phyloP scores from a whole-genome alignment of 2,797 vertebrate genomes.

The Gadopsis bispinosus region DNA sequence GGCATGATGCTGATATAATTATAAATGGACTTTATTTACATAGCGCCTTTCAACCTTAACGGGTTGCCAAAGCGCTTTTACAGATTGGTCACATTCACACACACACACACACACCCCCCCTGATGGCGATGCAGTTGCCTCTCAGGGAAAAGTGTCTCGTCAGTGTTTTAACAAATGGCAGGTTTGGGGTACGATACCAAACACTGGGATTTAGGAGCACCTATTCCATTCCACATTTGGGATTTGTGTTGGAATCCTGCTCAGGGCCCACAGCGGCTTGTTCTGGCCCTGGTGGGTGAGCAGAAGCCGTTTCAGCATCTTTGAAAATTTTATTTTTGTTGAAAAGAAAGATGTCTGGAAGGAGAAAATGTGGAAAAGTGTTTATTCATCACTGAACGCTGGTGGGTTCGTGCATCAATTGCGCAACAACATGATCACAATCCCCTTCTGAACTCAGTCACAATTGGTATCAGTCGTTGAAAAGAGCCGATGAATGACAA shows the following conservation, averaged over 20 bases:
- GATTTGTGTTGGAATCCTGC: neutral
- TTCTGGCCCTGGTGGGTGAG: constrained; percentile 9
- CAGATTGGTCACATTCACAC: too few relatives aligned
- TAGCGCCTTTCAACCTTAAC: too few relatives aligned
- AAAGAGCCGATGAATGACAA: constrained; percentile 42
- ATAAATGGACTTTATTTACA: too few relatives aligned
- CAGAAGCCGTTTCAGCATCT: constrained; percentile 39
- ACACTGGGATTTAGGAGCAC: neutral
- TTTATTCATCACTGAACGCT: constrained; percentile 52
- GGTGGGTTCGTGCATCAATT: constrained; percentile 49
- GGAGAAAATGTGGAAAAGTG: constrained; percentile 47
- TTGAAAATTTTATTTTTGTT: constrained; percentile 41
- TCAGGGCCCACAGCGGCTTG: neutral
- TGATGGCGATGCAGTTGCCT: too few relatives aligned
- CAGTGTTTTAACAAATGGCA: neutral
- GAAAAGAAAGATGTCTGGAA: constrained; percentile 45
- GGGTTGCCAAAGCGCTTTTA: too few relatives aligned
- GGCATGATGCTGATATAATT: neutral
- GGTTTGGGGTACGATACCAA: neutral
- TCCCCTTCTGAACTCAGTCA: constrained; percentile 61
- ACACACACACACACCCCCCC: too few relatives aligned
- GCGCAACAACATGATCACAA: constrained; percentile 58
- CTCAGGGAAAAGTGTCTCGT: too few relatives aligned
- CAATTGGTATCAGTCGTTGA: constrained; percentile 64
- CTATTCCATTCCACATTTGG: neutral